Conservation (phyloP, 2,797 vertebrate species). For the Podarcis siculus region DNA sequence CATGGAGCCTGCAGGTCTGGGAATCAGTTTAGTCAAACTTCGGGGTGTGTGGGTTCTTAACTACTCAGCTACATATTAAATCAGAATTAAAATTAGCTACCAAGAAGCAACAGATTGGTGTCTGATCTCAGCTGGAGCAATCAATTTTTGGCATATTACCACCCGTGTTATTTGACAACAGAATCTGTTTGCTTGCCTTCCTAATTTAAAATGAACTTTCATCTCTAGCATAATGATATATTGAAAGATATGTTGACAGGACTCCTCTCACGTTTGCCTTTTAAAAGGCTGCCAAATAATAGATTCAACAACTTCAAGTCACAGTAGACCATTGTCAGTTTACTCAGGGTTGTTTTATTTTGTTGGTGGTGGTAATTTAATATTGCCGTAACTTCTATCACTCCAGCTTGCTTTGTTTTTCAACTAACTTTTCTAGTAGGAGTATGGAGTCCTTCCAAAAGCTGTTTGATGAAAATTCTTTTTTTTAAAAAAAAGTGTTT, state of each 20-base stretch:
- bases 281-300: conserved; percentile 74
- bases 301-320: conserved; percentile 69
- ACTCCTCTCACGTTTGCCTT: conserved; percentile 65
- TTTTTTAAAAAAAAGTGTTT: conserved; percentile 18
- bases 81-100: conserved; percentile 29
- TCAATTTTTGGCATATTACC: conserved; percentile 48
- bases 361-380: conserved; percentile 59
- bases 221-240: conserved; percentile 71
- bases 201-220: conserved; percentile 72
- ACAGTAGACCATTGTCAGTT: conserved; percentile 72
- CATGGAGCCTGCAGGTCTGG: not conserved
- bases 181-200: conserved; percentile 60
- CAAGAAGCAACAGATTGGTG: conserved; percentile 47
- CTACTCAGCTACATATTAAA: conserved; percentile 5
- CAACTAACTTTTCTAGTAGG: conserved; percentile 51
- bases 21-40: not conserved
- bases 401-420: conserved; percentile 46
- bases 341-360: conserved; percentile 46
- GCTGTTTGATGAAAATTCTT: conserved; percentile 46
- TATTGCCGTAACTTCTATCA: conserved; percentile 62
- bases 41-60: not conserved
- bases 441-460: conserved; percentile 61
- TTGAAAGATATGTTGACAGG: conserved; percentile 70
- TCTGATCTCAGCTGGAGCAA: not conserved
- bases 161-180: conserved; percentile 62